Base-by-base conservation (phyloP, 2,797 vertebrate genomes). In the Myripristis jacobus region DNA sequence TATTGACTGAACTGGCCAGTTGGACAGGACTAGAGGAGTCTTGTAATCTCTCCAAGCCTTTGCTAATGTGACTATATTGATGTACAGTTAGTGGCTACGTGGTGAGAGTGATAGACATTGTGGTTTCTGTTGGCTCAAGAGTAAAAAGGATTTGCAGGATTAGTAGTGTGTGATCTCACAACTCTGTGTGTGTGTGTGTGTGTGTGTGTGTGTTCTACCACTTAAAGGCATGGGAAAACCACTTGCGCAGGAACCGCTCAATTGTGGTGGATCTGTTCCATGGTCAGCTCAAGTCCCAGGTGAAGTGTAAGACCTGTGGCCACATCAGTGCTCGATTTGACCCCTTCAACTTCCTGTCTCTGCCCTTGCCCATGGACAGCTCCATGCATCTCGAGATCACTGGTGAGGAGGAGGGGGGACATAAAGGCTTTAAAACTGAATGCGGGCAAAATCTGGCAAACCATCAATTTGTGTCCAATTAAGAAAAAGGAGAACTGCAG, bases 361-460 rank as follows among this genome's bases (percentile, higher is more conserved):
- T 99, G 66, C 98, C 98, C 36, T 94, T 99, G 66, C 98, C 98
- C 75, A 99, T 99, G 98, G 98, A 99, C 90, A 99, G 97, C 92
- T 99, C 96, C 82, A 98, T 99, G 97, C 98, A 99, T 79, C 92
- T 99, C 88, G 98, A 99, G 94, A 99, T 99, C 85, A 99, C 96
- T 78, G 98, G 98, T 99, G 72, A 87, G 94, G 10, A 44, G 1
- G 16, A 11, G 36, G 13, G 38, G 13, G 13, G 38, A 13, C 13
- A 41, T 15, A 13, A 15, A 41, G 38, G 13, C 3, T 41, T 16
- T 41, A 15, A 41, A 16, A 2, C 34, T 36, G 34, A 36, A 36
- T 41, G 38, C 13, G 16, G 13, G 13, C 38, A 16, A 36, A 36
- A 36, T 10, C 34, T 36, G 11, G 6, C n/a, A n/a, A n/a, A n/a